These are phyloP conservation scores for Amblyjoppa proteus DNA, from an alignment of 2,888 invertebrate species.

Conservation along the genomic window DNA sequence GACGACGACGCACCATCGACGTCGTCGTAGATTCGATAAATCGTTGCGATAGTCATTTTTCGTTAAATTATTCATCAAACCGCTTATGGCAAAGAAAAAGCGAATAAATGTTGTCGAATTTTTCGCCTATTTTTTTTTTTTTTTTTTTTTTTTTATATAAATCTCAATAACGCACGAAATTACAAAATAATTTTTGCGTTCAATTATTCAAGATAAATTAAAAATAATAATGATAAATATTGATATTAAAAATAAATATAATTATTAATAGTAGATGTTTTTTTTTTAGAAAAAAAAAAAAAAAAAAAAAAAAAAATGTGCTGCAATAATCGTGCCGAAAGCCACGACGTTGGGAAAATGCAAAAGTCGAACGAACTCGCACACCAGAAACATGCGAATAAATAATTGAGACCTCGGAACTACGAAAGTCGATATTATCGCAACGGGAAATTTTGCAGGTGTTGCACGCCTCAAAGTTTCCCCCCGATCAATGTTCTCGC, in stretches of 20 bases:
- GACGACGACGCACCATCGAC: conserved; percentile 4
- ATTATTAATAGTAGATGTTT: neutral
- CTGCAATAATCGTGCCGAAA: neutral
- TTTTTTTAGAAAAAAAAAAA: neutral
- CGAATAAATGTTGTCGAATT: neutral
- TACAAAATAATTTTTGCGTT: no score
- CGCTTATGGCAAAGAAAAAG: no score
- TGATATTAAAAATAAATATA: neutral
- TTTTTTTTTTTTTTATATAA: no score
- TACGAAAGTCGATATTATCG: conserved; percentile 56
- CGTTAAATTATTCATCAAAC: neutral
- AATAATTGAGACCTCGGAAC: conserved; percentile 52
- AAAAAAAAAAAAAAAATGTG: neutral
- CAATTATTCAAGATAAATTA: neutral
- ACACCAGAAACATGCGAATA: conserved; percentile 3
- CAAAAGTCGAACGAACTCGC: conserved; percentile 3
- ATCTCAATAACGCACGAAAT: no score
- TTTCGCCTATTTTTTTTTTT: no score
- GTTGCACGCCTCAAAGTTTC: conserved; percentile 28
- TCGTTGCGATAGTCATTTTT: neutral
- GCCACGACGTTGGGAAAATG: neutral
- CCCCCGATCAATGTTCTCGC: conserved; percentile 47
- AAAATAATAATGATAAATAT: neutral
- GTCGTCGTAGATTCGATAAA: neutral
- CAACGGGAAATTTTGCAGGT: conserved; percentile 60